Base-by-base conservation (phyloP, 2,888 invertebrate species). In the Platerodrilus igneus region DNA sequence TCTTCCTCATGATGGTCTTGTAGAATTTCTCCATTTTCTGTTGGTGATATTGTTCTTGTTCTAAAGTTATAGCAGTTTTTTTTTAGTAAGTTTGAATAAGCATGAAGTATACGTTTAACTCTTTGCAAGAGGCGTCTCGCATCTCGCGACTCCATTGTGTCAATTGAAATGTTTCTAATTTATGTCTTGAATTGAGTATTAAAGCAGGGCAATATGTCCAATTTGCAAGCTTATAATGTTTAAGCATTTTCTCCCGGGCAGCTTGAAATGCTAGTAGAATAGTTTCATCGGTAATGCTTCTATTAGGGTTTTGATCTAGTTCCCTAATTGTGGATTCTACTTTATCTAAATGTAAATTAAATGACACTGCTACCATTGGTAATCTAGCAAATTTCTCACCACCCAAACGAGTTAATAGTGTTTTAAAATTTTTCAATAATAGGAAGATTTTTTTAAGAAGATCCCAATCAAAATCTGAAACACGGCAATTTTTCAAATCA, bases 131-230 rank as follows among this genome's bases (percentile, higher is more conserved):
- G n/a, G n/a, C n/a, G n/a, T n/a, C n/a, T n/a, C n/a, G n/a, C 11
- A 48, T 11, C 15, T 46, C 40, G 17, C 9, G 21, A 19, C 46
- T 49, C 51, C 52, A 50, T 5, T 11, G 16, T 21, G 53, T 52
- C 19, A 47, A 18, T 8, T 47, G 26, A 37, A 57, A 57, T 8
- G 47, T 50, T 28, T 54, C 39, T n/a, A 27, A 20, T 32, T 57
- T 57, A 32, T 53, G 55, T 17, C 48, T 38, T 18, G 52, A 51
- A 33, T 57, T 53, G 27, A 55, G 37, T 23, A 55, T 48, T 22
- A 56, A 37, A 20, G 40, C 13, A 4, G 47, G 34, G 32, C 52
- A 54, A 26, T 55, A 56, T 23, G 52, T 43, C 54, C 54, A 57
- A 29, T 57, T 56, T 5, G 33, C 48, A 30, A 47, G 47, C 10